A percentile compares a stretch with the other conserved stretches of the same genome.
These are phyloP conservation scores for Mormyrus proboscirostris DNA, from an alignment of 2,797 vertebrate genomes.

Conservation along the genomic window DNA sequence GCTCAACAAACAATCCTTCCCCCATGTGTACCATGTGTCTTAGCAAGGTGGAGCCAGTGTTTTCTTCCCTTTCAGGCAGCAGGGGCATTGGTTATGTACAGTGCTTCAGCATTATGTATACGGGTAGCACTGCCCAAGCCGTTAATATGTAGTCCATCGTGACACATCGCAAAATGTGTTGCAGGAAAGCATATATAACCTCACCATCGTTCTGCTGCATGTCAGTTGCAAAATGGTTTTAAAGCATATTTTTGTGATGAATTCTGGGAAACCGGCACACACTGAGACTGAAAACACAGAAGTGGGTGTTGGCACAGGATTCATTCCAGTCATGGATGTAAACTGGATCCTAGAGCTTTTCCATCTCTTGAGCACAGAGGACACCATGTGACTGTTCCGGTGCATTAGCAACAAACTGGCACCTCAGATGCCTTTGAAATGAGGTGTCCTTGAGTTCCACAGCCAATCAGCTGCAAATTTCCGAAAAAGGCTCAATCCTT, in stretches of 20 bases:
- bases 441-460: slow-evolving; percentile 9
- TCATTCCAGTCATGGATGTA: not conserved
- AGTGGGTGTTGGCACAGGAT: not conserved
- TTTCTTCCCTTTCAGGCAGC: not conserved
- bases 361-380: slow-evolving; percentile 8
- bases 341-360: not conserved
- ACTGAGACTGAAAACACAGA: not conserved
- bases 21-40: not conserved
- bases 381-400: slow-evolving; percentile 6
- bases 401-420: slow-evolving; percentile 9
- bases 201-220: not conserved
- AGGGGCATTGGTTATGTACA: not conserved
- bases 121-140: not conserved
- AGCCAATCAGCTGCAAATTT: slow-evolving; percentile 5
- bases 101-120: not conserved
- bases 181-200: not conserved
- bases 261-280: not conserved
- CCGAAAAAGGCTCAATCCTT: slow-evolving; percentile 8
- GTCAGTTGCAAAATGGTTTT: not conserved
- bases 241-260: slow-evolving; percentile 1
- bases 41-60: not conserved
- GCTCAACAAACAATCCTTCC: not conserved
- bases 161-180: not conserved
- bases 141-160: not conserved
- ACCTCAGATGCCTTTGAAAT: slow-evolving; percentile 18